Base-by-base conservation (phyloP, 1,140 invertebrate genomes). In the Kradibia gibbosae region DNA sequence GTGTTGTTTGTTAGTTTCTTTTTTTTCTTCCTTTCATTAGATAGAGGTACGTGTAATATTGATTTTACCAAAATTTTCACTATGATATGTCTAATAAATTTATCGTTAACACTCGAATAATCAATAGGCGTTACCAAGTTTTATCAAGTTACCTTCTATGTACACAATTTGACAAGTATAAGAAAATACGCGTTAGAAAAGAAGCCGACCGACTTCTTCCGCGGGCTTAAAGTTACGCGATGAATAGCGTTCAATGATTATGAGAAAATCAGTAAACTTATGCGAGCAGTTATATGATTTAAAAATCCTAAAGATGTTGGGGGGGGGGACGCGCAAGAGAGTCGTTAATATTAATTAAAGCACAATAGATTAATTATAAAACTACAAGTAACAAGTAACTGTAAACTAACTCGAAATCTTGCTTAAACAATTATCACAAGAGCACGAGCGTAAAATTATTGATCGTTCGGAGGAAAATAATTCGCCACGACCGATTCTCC, bases 371-470 rank as follows among this genome's bases (percentile, higher is more conserved):
- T 75, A 81, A 81, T 81, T 75, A 74, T 25, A 73, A 73, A 62
- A n/a, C 57, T 80, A 71, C 78, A 62, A 73, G 50, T 74, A 80
- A 80, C 72, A 81, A 81, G n/a, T 74, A 81, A 67, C 25, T 81
- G 48, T 71, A 73, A 62, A 45, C 80, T 77, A 78, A 82, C 67
- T 82, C 55, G 80, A 78, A 28, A 72, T 82, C 80, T 82, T 78
- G 80, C 60, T 86, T 72, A 85, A 82, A 87, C 86, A 82, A 78
- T 83, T 88, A 89, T 89, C 86, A 88, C 87, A 88, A 85, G 83
- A 87, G 83, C 83, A 86, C 87, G 87, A 87, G 86, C 85, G 86
- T 48, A 34, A 50, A 70, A 70, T 57, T 71, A 67, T 75, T 57
- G 25, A 80, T 80, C 55, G 73, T 73, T 73, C 39, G 36, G 17